Percentiles rank a stretch among this genome's conserved stretches.
These are phyloP conservation scores for Huso huso DNA, from an alignment of 2,797 vertebrate genomes.

Conservation along the genomic window DNA sequence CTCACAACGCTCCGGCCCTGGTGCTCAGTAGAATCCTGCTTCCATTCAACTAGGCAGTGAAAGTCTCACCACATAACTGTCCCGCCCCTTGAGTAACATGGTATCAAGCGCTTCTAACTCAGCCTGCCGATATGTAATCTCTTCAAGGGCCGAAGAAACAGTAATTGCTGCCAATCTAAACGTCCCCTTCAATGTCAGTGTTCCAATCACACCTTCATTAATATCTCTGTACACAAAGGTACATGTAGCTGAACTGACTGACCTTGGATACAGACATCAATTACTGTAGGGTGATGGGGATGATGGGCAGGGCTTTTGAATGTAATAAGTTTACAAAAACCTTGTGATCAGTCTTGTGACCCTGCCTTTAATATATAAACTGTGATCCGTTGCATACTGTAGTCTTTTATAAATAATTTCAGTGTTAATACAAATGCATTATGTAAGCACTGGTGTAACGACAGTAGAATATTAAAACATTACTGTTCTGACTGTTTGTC, in stretches of 20 bases:
- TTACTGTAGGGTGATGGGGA: background rate
- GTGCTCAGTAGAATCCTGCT: too few species aligned
- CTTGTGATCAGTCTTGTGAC: slow-evolving; percentile 18
- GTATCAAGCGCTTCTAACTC: slow-evolving; percentile 8
- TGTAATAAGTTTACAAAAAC: slow-evolving; percentile 5
- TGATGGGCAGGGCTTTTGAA: slow-evolving; percentile 7
- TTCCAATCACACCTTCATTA: slow-evolving; percentile 15
- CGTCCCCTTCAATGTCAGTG: slow-evolving; percentile 16
- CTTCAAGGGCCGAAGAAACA: slow-evolving; percentile 28
- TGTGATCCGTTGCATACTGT: slow-evolving; percentile 38
- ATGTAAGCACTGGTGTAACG: slow-evolving; percentile 42
- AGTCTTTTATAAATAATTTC: slow-evolving; percentile 47
- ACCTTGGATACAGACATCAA: slow-evolving; percentile 1
- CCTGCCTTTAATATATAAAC: slow-evolving; percentile 32
- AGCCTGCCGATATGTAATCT: slow-evolving; percentile 13
- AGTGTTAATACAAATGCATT: slow-evolving; percentile 32
- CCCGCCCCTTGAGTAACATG: slow-evolving; percentile 7
- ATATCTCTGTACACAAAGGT: slow-evolving; percentile 7
- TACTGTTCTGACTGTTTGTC: slow-evolving; percentile 36
- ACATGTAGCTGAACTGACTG: background rate
- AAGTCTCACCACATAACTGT: background rate
- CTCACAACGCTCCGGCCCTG: too few species aligned
- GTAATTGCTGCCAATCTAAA: slow-evolving; percentile 17
- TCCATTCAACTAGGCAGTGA: too few species aligned
- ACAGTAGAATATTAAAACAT: slow-evolving; percentile 47